Percentiles rank a stretch among this genome's conserved stretches.
These are phyloP conservation scores for Microplitis mediator DNA, from an alignment of 1,140 invertebrate species.

Conservation along the genomic window DNA sequence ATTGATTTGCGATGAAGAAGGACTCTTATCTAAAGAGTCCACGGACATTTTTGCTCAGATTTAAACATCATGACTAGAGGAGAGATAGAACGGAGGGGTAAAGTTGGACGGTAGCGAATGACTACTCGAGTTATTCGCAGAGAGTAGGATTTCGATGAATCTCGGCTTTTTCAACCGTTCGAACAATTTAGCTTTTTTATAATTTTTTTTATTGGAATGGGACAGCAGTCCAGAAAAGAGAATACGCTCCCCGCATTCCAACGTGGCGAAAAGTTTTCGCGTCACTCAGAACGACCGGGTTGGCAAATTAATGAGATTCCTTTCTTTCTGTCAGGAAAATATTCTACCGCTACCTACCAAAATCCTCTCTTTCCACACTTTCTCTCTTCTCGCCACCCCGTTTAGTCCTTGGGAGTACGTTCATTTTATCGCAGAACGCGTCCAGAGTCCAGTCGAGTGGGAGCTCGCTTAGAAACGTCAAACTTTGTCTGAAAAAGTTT, in stretches of 20 bases:
- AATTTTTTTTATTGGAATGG: not conserved
- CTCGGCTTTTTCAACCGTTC: not conserved
- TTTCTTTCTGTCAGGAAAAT: constrained; percentile 37
- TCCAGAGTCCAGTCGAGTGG: not conserved
- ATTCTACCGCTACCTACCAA: not conserved
- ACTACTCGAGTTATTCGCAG: not conserved
- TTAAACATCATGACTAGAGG: no score
- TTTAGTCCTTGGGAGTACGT: not conserved
- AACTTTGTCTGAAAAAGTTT: constrained; percentile 7
- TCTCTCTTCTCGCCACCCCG: not conserved
- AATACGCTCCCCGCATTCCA: not conserved
- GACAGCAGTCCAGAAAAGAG: not conserved
- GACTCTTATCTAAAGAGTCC: no score
- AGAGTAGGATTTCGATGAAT: not conserved
- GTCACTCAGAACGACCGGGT: not conserved
- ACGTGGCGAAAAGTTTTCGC: not conserved
- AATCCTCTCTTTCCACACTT: not conserved
- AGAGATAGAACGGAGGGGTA: no score
- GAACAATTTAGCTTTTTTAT: not conserved
- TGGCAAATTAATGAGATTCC: constrained; percentile 56
- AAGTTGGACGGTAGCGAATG: no score
- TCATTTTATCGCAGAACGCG: not conserved
- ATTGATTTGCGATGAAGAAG: no score
- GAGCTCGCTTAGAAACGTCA: not conserved
- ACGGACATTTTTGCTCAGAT: no score